These are phyloP conservation scores for Melipona bicolor DNA, from an alignment of 2,888 invertebrate genomes.

Conservation along the genomic window DNA sequence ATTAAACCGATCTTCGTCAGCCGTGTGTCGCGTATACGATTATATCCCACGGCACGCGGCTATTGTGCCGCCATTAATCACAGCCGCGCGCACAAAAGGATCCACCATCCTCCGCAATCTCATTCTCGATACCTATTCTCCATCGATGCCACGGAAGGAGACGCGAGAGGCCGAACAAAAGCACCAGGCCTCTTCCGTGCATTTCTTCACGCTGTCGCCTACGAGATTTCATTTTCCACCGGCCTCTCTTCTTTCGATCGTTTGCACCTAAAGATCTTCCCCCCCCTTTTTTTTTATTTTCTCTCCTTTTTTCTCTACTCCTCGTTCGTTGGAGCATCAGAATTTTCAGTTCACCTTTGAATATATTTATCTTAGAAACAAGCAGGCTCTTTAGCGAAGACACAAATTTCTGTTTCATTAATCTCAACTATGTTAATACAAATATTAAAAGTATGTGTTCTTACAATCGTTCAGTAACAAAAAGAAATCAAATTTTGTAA, in stretches of 20 bases:
- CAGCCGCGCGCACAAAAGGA: constrained; percentile 56
- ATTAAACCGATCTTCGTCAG: constrained; percentile 31
- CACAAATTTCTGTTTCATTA: no score
- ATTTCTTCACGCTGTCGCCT: constrained; percentile 59
- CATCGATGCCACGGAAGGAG: constrained; percentile 41
- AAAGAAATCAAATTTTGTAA: no score
- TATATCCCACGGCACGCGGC: constrained; percentile 57
- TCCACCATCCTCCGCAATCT: constrained; percentile 55
- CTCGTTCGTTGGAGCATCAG: background rate
- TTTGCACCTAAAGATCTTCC: constrained; percentile 6
- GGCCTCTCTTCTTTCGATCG: background rate
- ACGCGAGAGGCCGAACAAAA: constrained; percentile 43
- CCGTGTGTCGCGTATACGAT: constrained; percentile 44
- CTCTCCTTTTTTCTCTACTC: background rate
- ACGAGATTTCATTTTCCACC: constrained; percentile 51
- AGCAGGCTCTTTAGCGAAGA: no score
- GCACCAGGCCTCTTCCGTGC: constrained; percentile 39
- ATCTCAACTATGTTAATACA: no score
- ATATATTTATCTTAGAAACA: no score
- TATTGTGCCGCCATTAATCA: constrained; percentile 61
- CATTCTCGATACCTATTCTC: constrained; percentile 51
- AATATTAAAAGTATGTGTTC: no score
- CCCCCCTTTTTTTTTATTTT: background rate
- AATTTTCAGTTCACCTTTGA: no score
- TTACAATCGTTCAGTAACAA: no score